phyloP scores from a whole-genome alignment of 2,888 invertebrate species.

The Tortrix viridana region DNA sequence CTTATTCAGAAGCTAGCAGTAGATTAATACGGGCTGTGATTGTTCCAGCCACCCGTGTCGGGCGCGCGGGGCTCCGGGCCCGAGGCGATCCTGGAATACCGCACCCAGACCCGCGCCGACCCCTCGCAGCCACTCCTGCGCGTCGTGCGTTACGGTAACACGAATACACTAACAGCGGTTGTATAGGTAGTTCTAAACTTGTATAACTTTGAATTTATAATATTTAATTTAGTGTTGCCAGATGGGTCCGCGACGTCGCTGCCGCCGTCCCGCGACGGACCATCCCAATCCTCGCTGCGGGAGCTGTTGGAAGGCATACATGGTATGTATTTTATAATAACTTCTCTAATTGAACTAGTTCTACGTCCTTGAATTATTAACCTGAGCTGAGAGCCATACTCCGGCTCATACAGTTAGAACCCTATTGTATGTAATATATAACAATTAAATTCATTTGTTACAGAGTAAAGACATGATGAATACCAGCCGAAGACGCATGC shows the following conservation, averaged over 20 bases:
- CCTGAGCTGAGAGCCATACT: too few relatives aligned
- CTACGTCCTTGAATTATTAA: too few relatives aligned
- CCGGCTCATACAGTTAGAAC: too few relatives aligned
- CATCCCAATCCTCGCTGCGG: constrained; percentile 9
- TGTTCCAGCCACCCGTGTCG: constrained; percentile 9
- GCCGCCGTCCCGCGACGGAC: background rate
- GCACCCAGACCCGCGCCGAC: constrained; percentile 7
- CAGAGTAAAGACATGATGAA: constrained; percentile 1
- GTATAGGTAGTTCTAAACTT: too few relatives aligned
- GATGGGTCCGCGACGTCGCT: background rate
- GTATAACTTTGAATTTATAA: too few relatives aligned
- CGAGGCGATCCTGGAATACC: constrained; percentile 21
- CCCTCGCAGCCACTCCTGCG: constrained; percentile 20
- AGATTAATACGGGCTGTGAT: background rate
- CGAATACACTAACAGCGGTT: too few relatives aligned
- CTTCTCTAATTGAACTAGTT: too few relatives aligned
- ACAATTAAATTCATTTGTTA: background rate
- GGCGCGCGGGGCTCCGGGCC: constrained; percentile 11
- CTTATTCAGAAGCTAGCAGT: too few relatives aligned
- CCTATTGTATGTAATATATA: too few relatives aligned
- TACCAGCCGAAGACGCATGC: background rate
- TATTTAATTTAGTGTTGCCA: constrained; percentile 15
- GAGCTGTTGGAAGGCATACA: constrained; percentile 18
- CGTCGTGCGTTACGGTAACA: constrained; percentile 25
- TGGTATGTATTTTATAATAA: constrained; percentile 1